Conservation (phyloP, 2,888 invertebrate species). For the Agonopterix heracliana region DNA sequence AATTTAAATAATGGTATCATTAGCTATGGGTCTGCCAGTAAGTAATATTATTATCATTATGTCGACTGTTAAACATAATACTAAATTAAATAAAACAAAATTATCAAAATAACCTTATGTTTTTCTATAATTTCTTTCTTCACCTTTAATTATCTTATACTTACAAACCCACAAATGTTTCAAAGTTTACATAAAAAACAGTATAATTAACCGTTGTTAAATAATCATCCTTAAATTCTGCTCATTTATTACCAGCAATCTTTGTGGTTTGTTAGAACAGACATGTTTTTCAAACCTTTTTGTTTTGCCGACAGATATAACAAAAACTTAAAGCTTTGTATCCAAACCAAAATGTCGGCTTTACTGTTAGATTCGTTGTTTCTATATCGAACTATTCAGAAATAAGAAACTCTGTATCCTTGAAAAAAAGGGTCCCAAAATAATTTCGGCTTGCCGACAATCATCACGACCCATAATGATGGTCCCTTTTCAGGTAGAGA, state of each 20-base stretch:
- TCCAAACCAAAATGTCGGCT: slow-evolving; percentile 37
- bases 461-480: slow-evolving; percentile 65
- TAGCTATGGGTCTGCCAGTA: slow-evolving; percentile 30
- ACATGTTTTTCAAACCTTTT: slow-evolving; percentile 30
- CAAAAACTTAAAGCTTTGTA: slow-evolving; percentile 39
- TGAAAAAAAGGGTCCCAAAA: slow-evolving; percentile 51
- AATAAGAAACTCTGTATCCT: slow-evolving; percentile 28
- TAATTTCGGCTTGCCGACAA: slow-evolving; percentile 68
- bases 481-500: slow-evolving; percentile 71
- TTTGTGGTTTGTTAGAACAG: slow-evolving; percentile 45
- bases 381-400: slow-evolving; percentile 46
- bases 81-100: slow-evolving; percentile 49
- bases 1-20: background rate
- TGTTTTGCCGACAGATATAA: slow-evolving; percentile 35
- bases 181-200: slow-evolving; percentile 23
- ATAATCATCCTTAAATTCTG: slow-evolving; percentile 22
- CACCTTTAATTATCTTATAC: background rate
- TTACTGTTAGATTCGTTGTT: slow-evolving; percentile 56
- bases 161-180: background rate
- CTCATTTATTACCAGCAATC: slow-evolving; percentile 27
- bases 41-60: slow-evolving; percentile 32
- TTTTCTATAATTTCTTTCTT: slow-evolving; percentile 10
- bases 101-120: slow-evolving; percentile 31
- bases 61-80: slow-evolving; percentile 56
- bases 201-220: slow-evolving; percentile 25